Base-by-base conservation (phyloP, 2,888 invertebrate species). In the Standfussiana lucernea region DNA sequence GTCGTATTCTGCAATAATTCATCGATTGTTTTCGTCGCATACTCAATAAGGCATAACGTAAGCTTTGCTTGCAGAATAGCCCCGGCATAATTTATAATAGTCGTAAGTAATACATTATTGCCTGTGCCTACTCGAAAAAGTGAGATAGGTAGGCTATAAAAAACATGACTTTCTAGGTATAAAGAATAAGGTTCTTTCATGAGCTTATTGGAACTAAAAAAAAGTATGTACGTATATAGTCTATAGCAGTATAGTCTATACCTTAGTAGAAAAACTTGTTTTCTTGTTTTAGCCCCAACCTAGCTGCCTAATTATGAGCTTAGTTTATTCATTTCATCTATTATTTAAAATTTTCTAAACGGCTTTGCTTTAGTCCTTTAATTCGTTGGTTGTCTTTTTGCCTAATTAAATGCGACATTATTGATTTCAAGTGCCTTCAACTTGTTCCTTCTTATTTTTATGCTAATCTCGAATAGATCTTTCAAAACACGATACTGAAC, bases 21-120 rank as follows among this genome's bases (percentile, higher is more conserved):
- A 95, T 88, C 77, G 90, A 88, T 91, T 95, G 95, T 95, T 95
- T 95, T 95, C 92, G 93, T 91, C 94, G 95, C 94, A 95, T 95
- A 95, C 81, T 91, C 91, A 95, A 95, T 94, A 94, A 94, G 93
- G 92, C 94, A 93, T 93, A 94, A 93, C 95, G 94, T 92, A 92
- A 91, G 94, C 95, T 93, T 91, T 90, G 92, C 90, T 92, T 87
- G 95, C 94, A 91, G 87, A 92, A 91, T 88, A 66, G 83, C 80
- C 79, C 79, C 62, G 72, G 66, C 72, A 84, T 86, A 87, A 89
- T 86, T 89, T 83, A 81, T 83, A 87, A 88, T 87, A 74, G 78
- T 82, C 78, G 59, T 89, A 86, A 78, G 88, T 87, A 85, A 83
- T 83, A 76, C 83, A 81, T 85, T 85, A 85, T 80, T 81, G 62